Percentiles rank a stretch among this genome's conserved stretches.
Conservation (phyloP, 2,888 invertebrate species). For the Ligdia adustata region DNA sequence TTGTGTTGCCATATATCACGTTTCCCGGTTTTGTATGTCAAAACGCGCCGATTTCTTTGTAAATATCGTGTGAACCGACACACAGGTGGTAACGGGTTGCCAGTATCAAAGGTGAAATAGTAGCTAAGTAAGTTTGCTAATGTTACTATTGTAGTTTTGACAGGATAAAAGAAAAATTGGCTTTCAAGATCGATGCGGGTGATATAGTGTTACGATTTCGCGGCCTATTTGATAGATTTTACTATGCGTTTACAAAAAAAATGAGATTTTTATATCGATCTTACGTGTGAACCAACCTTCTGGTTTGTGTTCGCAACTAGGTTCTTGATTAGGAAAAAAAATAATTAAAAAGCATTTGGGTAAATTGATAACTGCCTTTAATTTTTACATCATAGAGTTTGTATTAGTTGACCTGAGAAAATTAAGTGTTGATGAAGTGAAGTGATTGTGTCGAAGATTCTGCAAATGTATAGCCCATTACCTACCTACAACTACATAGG, state of each 20-base stretch:
- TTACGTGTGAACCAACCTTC: background rate
- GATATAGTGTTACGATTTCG: slow-evolving; percentile 52
- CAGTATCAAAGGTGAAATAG: slow-evolving; percentile 4
- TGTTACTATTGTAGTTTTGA: slow-evolving; percentile 25
- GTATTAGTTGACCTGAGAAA: too few relatives aligned
- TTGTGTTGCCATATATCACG: slow-evolving; percentile 61
- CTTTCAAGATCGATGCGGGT: slow-evolving; percentile 52
- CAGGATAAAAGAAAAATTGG: slow-evolving; percentile 36
- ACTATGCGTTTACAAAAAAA: background rate
- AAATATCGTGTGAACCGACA: slow-evolving; percentile 44
- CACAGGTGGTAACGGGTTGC: slow-evolving; percentile 75
- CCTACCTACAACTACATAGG: background rate
- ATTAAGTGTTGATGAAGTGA: too few relatives aligned
- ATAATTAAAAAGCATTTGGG: too few relatives aligned
- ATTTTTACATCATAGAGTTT: too few relatives aligned
- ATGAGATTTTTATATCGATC: background rate
- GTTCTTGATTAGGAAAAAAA: too few relatives aligned
- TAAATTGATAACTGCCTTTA: too few relatives aligned
- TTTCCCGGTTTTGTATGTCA: slow-evolving; percentile 65
- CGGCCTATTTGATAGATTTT: slow-evolving; percentile 12
- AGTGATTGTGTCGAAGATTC: too few relatives aligned
- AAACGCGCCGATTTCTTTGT: slow-evolving; percentile 57
- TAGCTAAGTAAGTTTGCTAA: slow-evolving; percentile 40
- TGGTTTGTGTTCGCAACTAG: too few relatives aligned
- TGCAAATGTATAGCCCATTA: too few relatives aligned